Percentiles rank a stretch among this genome's conserved stretches.
Evolutionary conservation across 2,888 invertebrate genomes (phyloP).

Genomic region (Belgica antarctica): DNA sequence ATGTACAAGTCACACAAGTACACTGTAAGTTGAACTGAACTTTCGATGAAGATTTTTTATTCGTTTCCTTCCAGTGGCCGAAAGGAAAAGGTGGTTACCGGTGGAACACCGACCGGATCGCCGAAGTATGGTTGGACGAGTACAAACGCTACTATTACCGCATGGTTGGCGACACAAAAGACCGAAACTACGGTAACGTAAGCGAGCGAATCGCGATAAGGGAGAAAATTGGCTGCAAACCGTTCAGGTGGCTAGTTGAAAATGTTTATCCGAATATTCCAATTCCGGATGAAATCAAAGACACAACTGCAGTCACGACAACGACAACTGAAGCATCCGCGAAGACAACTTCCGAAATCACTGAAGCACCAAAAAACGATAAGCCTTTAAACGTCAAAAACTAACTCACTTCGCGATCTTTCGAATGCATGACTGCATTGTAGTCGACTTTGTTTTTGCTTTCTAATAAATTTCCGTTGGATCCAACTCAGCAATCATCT

Average conservation of each 20-base stretch:
- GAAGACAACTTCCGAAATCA: neutral
- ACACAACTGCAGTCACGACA: too few relatives aligned
- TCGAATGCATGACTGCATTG: too few relatives aligned
- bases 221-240: constrained; percentile 17
- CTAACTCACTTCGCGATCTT: neutral
- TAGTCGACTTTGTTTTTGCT: too few relatives aligned
- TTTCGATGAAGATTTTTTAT: neutral
- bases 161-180: constrained; percentile 62
- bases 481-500: neutral
- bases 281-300: neutral
- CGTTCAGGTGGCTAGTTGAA: constrained; percentile 24
- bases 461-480: neutral
- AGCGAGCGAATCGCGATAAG: constrained; percentile 1
- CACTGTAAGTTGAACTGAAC: neutral
- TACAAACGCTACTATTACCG: neutral
- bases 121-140: constrained; percentile 21
- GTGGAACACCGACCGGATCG: constrained; percentile 20
- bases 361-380: neutral
- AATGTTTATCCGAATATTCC: constrained; percentile 54
- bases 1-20: neutral
- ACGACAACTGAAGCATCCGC: neutral
- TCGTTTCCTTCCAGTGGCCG: neutral
- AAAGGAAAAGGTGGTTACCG: constrained; percentile 47
- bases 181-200: constrained; percentile 49
- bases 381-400: too few relatives aligned